Evolutionary conservation across 2,888 invertebrate genomes (phyloP), one percentile per base, ranked within the genome.

Genomic region (Scrobipalpa costella): DNA sequence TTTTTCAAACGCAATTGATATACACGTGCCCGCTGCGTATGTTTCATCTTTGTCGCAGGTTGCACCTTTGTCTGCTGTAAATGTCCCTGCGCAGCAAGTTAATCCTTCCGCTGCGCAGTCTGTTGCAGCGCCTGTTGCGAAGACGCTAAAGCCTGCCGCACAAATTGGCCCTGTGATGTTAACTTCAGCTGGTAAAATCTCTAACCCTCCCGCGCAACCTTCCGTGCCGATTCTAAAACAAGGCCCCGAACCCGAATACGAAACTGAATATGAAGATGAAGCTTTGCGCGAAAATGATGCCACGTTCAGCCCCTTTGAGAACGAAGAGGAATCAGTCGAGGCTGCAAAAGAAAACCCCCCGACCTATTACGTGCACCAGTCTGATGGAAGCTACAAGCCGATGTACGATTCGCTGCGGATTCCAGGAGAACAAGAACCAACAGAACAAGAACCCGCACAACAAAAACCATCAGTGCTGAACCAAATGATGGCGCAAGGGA

Each of bases 391-490:
- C n/a, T 44, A 44, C 44, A 44, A 44, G n/a, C 13, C 44, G 3
- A n/a, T 44, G n/a, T 44, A 44, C 44, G 44, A 44, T 44, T 44
- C n/a, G n/a, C n/a, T 44, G 44, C 13, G 44, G n/a, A 44, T 44
- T 15, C 44, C 44, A 1, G 5, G n/a, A 1, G n/a, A 44, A 6
- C 44, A 44, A n/a, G n/a, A 44, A 27, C 27, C 27, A 6, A 13
- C 44, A n/a, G n/a, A n/a, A n/a, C n/a, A n/a, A n/a, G n/a, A n/a
- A n/a, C n/a, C 44, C 6, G 5, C 44, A 1, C n/a, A 44, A 6
- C 44, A 44, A n/a, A 44, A 44, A 27, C 27, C 27, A 6, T 44
- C 44, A n/a, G n/a, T 44, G 13, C 44, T n/a, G 44, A 21, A 52
- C 19, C 21, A 19, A 27, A 19, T 52, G 0, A 11, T 52, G 27